Percentiles rank a stretch among this genome's conserved stretches.
Conservation (phyloP, 1,140 invertebrate genomes). For the Hyles vespertilio region DNA sequence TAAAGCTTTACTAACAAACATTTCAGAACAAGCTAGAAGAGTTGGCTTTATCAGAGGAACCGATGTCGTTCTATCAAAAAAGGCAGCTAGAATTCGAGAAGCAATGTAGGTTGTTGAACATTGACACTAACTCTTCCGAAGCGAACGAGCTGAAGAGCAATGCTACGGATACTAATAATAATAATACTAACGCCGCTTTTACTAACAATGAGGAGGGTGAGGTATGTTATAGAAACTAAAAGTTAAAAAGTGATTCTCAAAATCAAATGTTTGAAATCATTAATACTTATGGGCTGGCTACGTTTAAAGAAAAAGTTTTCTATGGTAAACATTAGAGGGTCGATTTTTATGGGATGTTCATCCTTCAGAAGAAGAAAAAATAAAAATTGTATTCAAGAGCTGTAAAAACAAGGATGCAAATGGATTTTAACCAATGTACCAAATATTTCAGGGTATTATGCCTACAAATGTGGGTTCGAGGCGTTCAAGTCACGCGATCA, state of each 20-base stretch:
- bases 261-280: not conserved
- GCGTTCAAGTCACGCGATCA: slow-evolving; percentile 72
- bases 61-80: slow-evolving; percentile 61
- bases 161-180: slow-evolving; percentile 47
- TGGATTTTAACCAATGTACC: too few species aligned
- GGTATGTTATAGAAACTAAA: slow-evolving; percentile 36
- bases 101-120: slow-evolving; percentile 62
- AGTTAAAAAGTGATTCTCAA: too few species aligned
- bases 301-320: too few species aligned
- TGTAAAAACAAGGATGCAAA: too few species aligned
- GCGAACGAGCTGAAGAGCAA: slow-evolving; percentile 47
- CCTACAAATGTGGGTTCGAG: slow-evolving; percentile 68
- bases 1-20: slow-evolving; percentile 27
- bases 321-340: too few species aligned
- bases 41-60: slow-evolving; percentile 50
- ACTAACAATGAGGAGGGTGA: slow-evolving; percentile 49
- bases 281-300: too few species aligned
- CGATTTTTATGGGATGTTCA: too few species aligned
- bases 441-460: slow-evolving; percentile 55
- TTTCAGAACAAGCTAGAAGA: slow-evolving; percentile 64
- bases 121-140: slow-evolving; percentile 58
- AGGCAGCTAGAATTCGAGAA: slow-evolving; percentile 61
- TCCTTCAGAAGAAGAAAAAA: too few species aligned
- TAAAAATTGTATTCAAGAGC: too few species aligned
- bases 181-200: slow-evolving; percentile 48